Evolutionary conservation across 2,797 vertebrate species (phyloP).

Genomic region (Monodelphis domestica): DNA sequence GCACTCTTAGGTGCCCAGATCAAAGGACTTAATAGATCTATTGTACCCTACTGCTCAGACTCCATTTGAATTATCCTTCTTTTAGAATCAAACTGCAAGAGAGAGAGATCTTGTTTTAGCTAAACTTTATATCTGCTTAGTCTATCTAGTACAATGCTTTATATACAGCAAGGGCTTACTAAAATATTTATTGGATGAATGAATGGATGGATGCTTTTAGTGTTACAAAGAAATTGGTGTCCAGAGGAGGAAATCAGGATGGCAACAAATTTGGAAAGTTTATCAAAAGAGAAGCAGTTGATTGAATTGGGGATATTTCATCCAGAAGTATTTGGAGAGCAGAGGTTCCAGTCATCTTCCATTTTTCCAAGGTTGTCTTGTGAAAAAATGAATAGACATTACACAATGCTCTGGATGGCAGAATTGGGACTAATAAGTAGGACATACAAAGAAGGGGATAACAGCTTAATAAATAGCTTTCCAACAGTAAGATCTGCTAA

Average conservation of each 20-base stretch:
- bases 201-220: too few relatives aligned
- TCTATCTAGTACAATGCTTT: neutral
- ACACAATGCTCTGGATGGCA: neutral
- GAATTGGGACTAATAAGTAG: neutral
- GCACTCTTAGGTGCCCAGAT: neutral
- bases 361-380: slow-evolving; percentile 1
- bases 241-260: neutral
- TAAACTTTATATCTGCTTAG: neutral
- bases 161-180: neutral
- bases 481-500: neutral
- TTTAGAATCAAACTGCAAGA: neutral
- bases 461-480: slow-evolving; percentile 11
- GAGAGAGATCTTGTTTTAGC: neutral
- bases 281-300: slow-evolving; percentile 6
- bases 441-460: slow-evolving; percentile 7
- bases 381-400: neutral
- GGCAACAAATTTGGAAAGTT: neutral
- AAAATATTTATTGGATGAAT: neutral
- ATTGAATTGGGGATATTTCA: slow-evolving; percentile 28
- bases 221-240: neutral
- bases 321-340: neutral
- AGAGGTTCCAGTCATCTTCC: neutral
- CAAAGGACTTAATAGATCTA: neutral
- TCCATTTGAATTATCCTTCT: neutral
- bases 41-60: neutral